Evolutionary conservation across 2,113 vertebrate species (phyloP), one percentile per base, ranked within the genome.

Genomic region (Chroicocephalus ridibundus): DNA sequence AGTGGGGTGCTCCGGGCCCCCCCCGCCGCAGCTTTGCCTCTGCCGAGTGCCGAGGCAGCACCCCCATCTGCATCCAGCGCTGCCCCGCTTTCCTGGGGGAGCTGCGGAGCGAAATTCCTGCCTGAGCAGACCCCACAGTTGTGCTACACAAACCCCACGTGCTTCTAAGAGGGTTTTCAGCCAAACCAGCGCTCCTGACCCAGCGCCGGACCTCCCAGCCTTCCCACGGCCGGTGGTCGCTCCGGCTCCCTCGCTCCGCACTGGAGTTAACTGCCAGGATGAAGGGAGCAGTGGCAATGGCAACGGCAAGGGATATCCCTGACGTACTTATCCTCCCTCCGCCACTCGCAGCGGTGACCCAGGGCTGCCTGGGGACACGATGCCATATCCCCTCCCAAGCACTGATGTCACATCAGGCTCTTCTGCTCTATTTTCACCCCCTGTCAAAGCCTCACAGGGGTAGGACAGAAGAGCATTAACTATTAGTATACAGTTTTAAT

Each of bases 161-260:
- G 14, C 31, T 78, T 69, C 76, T 71, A 60, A 6, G 11, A 42
- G 54, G 64, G 26, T 74, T 58, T 47, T 32, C 47, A 78, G 54
- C 47, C 80, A 31, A 27, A 31, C 55, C 40, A 55, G 47, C 1
- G 2, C 60, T 44, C 57, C 49, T 18, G n/a, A 29, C 20, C 49
- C 61, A 36, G 38, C 13, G 2, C 62, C 2, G 4, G 9, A 26
- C 26, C 64, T 27, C 42, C 68, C 82, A 58, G 74, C 14, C 17
- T 38, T 75, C 70, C 60, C 27, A 25, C 1, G 0, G 46, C 14
- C 9, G 15, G 60, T 1, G 22, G 34, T 74, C 25, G 0, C 34
- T 62, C 61, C 10, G 11, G 58, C 57, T 61, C 61, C 57, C 20
- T 22, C 49, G 65, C 83, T 86, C 76, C 8, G 2, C 44, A 6